These are phyloP conservation scores for Hydractinia symbiolongicarpus DNA, from an alignment of 30 jellyfish, hydroid and myxozoan genomes.

Conservation along the genomic window DNA sequence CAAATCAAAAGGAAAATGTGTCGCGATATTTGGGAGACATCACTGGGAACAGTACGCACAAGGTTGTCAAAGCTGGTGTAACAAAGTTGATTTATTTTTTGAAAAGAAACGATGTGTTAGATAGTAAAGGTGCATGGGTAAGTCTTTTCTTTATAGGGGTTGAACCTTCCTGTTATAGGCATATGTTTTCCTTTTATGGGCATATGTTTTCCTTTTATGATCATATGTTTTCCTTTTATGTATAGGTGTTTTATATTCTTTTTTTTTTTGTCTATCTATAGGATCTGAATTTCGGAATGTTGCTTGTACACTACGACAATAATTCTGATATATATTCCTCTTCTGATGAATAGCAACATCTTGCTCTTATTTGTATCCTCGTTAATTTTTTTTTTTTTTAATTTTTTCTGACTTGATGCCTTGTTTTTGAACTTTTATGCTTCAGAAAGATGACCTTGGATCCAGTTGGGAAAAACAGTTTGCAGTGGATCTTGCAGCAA, in stretches of 20 bases:
- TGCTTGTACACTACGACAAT: too few species aligned
- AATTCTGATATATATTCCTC: too few species aligned
- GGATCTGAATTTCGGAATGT: too few species aligned
- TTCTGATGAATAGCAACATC: too few species aligned
- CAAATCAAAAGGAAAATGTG: constrained; percentile 22
- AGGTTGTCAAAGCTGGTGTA: constrained; percentile 45
- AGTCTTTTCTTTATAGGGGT: constrained; percentile 1
- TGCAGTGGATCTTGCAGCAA: constrained; percentile 29
- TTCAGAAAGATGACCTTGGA: constrained; percentile 59
- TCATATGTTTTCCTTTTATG: not conserved
- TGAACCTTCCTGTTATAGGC: not conserved
- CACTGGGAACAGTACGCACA: constrained; percentile 8
- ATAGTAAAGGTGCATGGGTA: constrained; percentile 52
- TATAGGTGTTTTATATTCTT: not conserved
- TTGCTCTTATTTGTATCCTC: too few species aligned
- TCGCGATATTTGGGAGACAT: constrained; percentile 46
- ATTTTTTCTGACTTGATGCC: not conserved
- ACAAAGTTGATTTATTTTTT: constrained; percentile 41
- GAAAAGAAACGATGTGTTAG: constrained; percentile 45
- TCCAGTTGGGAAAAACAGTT: constrained; percentile 57
- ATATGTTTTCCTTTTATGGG: not conserved
- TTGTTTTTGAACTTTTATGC: not conserved
- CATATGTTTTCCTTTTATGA: not conserved
- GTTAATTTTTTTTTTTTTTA: too few species aligned
- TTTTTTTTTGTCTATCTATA: too few species aligned